A percentile compares a stretch with the other conserved stretches of the same genome.
These are phyloP conservation scores for Lates calcarifer DNA, from an alignment of 2,113 vertebrate species.

Conservation along the genomic window DNA sequence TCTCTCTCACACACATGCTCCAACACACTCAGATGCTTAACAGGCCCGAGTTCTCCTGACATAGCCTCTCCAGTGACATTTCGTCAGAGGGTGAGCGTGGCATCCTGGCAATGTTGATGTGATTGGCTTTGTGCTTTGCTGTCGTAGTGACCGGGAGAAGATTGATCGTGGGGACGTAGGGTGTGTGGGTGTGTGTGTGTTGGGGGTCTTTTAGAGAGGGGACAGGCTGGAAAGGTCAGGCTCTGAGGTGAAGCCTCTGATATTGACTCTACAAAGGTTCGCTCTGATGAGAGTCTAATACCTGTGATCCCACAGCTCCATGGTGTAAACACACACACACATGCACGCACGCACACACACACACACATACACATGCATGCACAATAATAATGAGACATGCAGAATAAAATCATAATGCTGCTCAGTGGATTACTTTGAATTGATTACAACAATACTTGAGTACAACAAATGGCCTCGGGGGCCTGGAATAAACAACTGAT, in stretches of 20 bases:
- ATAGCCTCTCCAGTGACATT: constrained; percentile 76
- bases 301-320: constrained; percentile 51
- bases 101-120: constrained; percentile 65
- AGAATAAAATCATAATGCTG: constrained; percentile 38
- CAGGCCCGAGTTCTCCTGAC: constrained; percentile 63
- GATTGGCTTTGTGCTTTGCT: constrained; percentile 80
- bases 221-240: constrained; percentile 77
- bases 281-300: constrained; percentile 69
- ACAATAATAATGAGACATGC: constrained; percentile 11
- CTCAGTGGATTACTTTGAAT: constrained; percentile 35
- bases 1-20: constrained; percentile 18
- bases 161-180: constrained; percentile 70
- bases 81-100: constrained; percentile 73
- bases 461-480: constrained; percentile 20
- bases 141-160: constrained; percentile 64
- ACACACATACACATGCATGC: constrained; percentile 10
- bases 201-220: constrained; percentile 54
- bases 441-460: constrained; percentile 38
- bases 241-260: constrained; percentile 74
- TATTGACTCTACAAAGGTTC: constrained; percentile 78
- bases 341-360: constrained; percentile 22
- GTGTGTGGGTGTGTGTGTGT: constrained; percentile 38
- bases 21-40: constrained; percentile 23
- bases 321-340: constrained; percentile 8
- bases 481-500: constrained; percentile 23